These are phyloP conservation scores for Ceratotherium simum DNA, from an alignment of 2,113 vertebrate species.

Conservation along the genomic window DNA sequence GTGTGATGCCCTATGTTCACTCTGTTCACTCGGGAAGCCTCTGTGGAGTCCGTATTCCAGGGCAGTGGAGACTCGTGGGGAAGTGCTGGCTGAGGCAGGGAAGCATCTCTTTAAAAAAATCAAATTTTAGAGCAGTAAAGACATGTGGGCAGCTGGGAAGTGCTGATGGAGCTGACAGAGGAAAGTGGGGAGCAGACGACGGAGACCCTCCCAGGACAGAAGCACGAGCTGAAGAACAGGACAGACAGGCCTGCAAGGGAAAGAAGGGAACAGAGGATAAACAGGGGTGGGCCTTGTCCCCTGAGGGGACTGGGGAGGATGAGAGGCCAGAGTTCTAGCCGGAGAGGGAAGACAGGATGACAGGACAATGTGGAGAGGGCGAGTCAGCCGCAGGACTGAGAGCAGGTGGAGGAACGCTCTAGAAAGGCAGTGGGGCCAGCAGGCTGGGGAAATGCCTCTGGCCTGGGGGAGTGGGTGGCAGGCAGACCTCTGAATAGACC, in stretches of 20 bases:
- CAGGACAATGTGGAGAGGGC: no score
- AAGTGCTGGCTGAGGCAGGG: neutral
- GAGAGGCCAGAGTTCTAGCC: no score
- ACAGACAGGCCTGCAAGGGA: neutral
- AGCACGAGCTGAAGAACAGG: neutral
- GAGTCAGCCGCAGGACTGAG: no score
- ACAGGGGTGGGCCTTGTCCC: neutral
- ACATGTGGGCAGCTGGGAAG: rapidly evolving
- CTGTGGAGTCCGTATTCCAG: neutral
- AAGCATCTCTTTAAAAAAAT: neutral
- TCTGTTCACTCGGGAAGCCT: neutral
- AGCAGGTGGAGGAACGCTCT: neutral
- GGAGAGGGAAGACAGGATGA: neutral
- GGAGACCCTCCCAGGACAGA: neutral
- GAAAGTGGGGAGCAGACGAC: no score
- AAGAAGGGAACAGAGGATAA: neutral
- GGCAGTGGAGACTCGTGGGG: neutral
- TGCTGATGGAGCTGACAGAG: neutral
- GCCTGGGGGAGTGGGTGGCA: no score
- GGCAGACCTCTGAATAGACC: neutral
- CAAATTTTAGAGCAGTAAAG: no score
- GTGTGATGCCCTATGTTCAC: rapidly evolving
- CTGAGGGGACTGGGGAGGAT: neutral
- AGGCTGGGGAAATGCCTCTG: no score
- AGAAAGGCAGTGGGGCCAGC: neutral